Percentiles rank a stretch among this genome's conserved stretches.
Conservation (phyloP, 2,888 invertebrate genomes). For the Acleris holmiana region DNA sequence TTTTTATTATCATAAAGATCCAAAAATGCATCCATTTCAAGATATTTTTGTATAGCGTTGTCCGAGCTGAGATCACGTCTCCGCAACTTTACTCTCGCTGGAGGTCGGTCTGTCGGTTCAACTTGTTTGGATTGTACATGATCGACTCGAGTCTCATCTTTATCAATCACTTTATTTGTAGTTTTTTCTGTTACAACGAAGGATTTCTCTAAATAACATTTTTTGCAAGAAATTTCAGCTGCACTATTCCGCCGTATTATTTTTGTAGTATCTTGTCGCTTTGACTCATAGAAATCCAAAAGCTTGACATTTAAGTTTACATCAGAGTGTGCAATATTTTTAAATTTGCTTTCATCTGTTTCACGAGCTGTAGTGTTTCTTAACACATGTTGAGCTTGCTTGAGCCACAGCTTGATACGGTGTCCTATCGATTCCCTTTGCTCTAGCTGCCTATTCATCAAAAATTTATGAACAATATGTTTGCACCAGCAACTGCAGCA, state of each 20-base stretch:
- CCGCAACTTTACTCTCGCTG: background rate
- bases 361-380: slow-evolving; percentile 39
- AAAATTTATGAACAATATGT: slow-evolving; percentile 56
- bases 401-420: slow-evolving; percentile 46
- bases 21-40: background rate
- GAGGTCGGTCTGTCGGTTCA: background rate
- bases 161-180: no score
- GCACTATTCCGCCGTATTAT: background rate
- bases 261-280: background rate
- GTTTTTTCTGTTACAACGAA: no score
- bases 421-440: slow-evolving; percentile 46
- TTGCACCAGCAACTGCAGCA: slow-evolving; percentile 56
- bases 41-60: background rate
- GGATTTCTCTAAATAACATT: no score
- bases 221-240: no score
- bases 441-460: slow-evolving; percentile 46
- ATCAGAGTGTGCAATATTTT: slow-evolving; percentile 39
- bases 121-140: background rate
- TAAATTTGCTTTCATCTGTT: slow-evolving; percentile 25
- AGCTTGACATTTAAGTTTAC: slow-evolving; percentile 37
- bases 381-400: slow-evolving; percentile 46
- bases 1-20: background rate
- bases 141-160: no score
- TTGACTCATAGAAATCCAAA: background rate
- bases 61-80: background rate